Evolutionary conservation across 1,140 invertebrate genomes (phyloP).

Genomic region (Ceratina australensis): DNA sequence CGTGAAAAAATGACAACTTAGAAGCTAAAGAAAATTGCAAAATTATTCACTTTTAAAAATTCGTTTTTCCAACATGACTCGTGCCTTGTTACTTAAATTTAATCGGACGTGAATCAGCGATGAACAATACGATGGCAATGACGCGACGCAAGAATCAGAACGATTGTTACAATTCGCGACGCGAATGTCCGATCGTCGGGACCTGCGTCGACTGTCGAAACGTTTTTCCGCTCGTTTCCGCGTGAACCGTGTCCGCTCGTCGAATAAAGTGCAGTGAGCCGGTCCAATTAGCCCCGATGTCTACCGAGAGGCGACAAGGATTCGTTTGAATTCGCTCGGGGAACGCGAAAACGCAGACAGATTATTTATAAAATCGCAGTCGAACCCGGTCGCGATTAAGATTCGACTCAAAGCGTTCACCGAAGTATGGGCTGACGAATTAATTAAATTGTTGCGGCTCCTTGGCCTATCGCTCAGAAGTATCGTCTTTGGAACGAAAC

Average conservation of each 20-base stretch:
- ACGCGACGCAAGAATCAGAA: background rate
- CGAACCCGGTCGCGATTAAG: conserved; percentile 22
- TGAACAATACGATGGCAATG: background rate
- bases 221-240: conserved; percentile 26
- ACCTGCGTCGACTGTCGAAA: conserved; percentile 39
- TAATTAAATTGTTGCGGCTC: conserved; percentile 6
- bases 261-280: conserved; percentile 26
- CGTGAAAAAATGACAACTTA: too few relatives aligned
- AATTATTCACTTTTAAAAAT: too few relatives aligned
- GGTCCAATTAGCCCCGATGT: conserved; percentile 26
- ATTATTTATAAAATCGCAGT: conserved; percentile 25
- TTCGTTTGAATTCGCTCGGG: conserved; percentile 31
- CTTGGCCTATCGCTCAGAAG: background rate
- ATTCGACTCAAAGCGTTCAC: background rate
- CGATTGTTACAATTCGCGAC: conserved; percentile 8
- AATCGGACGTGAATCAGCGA: background rate
- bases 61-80: too few relatives aligned
- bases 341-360: background rate
- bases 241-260: conserved; percentile 21
- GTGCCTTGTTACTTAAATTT: too few relatives aligned
- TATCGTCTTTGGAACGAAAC: too few relatives aligned
- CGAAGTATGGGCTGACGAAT: conserved; percentile 2
- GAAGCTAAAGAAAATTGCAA: too few relatives aligned
- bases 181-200: conserved; percentile 13
- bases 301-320: background rate